Evolutionary conservation across 2,888 invertebrate genomes (phyloP).

Genomic region (Hydroisotoma schaefferi): DNA sequence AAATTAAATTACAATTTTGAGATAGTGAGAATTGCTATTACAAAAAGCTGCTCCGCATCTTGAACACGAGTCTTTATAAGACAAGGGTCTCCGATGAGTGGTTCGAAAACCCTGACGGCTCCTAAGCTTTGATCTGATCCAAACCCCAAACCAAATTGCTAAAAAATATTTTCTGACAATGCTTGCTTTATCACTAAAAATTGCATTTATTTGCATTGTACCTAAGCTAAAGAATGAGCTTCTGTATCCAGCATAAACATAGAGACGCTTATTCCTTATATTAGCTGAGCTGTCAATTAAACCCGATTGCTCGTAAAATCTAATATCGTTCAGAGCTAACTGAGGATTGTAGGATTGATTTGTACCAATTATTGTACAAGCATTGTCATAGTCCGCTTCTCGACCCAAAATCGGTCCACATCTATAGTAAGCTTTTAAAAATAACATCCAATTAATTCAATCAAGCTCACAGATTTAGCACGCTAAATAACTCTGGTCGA

Average conservation of each 20-base stretch:
- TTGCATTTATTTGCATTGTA: conserved; percentile 11
- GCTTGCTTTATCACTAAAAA: neutral
- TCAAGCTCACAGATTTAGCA: too few species aligned
- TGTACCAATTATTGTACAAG: conserved; percentile 36
- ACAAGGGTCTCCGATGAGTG: conserved; percentile 32
- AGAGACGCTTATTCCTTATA: conserved; percentile 39
- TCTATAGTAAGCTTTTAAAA: conserved; percentile 47
- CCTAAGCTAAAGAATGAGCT: conserved; percentile 41
- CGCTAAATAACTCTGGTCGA: too few species aligned
- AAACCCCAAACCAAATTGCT: neutral
- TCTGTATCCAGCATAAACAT: conserved; percentile 42
- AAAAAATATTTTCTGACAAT: neutral
- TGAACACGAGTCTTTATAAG: conserved; percentile 34
- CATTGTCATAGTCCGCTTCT: conserved; percentile 42
- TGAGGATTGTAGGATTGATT: conserved; percentile 33
- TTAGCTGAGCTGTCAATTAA: conserved; percentile 43
- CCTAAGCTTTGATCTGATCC: conserved; percentile 31
- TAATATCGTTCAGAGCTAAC: conserved; percentile 36
- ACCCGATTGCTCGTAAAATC: conserved; percentile 30
- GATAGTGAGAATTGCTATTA: too few species aligned
- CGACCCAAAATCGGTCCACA: conserved; percentile 42
- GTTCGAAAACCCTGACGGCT: conserved; percentile 39
- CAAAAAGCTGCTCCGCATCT: conserved; percentile 35
- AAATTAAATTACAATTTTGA: neutral
- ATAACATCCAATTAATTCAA: too few species aligned